These are phyloP conservation scores for Eucriotettix oculatus DNA, from an alignment of 2,888 invertebrate species.

Conservation along the genomic window DNA sequence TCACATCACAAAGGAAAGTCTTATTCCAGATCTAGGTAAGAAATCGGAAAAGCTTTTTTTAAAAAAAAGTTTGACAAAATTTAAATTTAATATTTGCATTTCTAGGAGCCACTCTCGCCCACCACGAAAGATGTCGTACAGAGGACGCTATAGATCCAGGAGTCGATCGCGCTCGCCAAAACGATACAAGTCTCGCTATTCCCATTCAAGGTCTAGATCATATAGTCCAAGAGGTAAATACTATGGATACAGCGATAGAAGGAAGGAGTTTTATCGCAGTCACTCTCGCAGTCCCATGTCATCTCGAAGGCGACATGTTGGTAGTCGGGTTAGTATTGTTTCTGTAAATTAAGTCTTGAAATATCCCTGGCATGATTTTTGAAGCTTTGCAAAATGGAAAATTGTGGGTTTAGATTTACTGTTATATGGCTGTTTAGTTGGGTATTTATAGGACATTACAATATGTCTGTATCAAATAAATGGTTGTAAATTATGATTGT, in stretches of 20 bases:
- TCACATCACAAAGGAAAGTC: constrained; percentile 13
- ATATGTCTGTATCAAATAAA: too few relatives aligned
- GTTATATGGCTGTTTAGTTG: too few relatives aligned
- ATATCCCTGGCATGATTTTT: too few relatives aligned
- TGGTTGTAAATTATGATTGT: too few relatives aligned
- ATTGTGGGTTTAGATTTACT: too few relatives aligned
- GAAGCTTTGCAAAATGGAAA: too few relatives aligned
- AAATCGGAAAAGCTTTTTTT: not conserved
- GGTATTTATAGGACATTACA: too few relatives aligned
- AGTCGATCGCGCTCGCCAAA: constrained; percentile 37
- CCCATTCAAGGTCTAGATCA: constrained; percentile 32
- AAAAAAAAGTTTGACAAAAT: not conserved
- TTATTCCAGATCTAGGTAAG: constrained; percentile 14
- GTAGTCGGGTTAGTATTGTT: constrained; percentile 45
- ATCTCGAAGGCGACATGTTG: constrained; percentile 56
- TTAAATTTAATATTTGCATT: constrained; percentile 2
- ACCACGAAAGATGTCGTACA: constrained; percentile 23
- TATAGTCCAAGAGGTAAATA: constrained; percentile 31
- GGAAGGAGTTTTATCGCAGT: constrained; percentile 40
- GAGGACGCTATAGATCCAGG: constrained; percentile 29
- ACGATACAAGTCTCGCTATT: constrained; percentile 15
- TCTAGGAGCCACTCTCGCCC: constrained; percentile 23
- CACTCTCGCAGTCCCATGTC: constrained; percentile 72
- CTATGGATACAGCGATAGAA: constrained; percentile 15
- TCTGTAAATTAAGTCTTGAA: not conserved